phyloP scores from a whole-genome alignment of 2,113 vertebrate genomes.

The Oxyruncus cristatus region DNA sequence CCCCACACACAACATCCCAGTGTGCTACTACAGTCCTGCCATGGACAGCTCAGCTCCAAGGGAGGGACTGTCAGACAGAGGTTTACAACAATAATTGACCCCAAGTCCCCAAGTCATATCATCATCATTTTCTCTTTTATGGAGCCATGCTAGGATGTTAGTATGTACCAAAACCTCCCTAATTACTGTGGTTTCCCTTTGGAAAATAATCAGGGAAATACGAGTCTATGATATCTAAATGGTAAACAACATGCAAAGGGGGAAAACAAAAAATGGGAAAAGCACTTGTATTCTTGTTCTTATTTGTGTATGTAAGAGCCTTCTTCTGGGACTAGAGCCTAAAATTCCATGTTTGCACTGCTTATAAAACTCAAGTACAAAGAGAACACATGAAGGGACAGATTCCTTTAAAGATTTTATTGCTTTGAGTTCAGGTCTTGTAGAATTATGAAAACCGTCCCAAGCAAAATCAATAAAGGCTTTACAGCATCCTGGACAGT shows the following conservation, averaged over 20 bases:
- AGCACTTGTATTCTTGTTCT: not conserved
- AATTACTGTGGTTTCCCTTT: constrained; percentile 27
- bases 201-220: constrained; percentile 36
- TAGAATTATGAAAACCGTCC: constrained; percentile 39
- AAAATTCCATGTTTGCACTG: constrained; percentile 51
- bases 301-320: not conserved
- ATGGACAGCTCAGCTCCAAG: not conserved
- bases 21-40: not conserved
- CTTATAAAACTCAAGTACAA: constrained; percentile 45
- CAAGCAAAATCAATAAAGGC: constrained; percentile 50
- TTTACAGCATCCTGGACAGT: constrained; percentile 43
- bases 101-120: not conserved
- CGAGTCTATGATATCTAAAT: not conserved
- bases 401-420: constrained; percentile 57
- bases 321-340: not conserved
- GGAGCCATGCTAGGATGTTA: not conserved
- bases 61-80: not conserved
- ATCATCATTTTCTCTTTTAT: not conserved
- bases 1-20: not conserved
- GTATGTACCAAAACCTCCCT: not conserved
- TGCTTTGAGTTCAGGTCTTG: constrained; percentile 29
- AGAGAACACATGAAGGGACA: not conserved
- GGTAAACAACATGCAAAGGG: not conserved
- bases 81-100: not conserved
- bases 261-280: not conserved